phyloP scores from a whole-genome alignment of 2,888 invertebrate genomes.

The Dryomyza anilis region DNA sequence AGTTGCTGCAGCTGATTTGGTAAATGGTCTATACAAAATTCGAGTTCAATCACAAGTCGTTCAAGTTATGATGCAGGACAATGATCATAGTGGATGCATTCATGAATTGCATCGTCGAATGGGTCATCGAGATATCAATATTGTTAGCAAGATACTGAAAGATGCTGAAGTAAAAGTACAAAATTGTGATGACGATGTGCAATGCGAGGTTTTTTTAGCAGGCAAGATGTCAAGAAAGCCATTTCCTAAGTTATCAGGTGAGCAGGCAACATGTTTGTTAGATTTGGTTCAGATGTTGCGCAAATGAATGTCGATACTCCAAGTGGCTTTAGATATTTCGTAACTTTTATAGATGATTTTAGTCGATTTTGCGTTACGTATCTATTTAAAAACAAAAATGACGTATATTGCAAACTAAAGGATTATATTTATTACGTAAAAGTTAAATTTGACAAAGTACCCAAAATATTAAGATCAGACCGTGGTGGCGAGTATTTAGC shows the following conservation, averaged over 20 bases:
- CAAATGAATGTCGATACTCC: background rate
- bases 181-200: background rate
- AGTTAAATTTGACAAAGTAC: too few species aligned
- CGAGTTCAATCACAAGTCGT: too few species aligned
- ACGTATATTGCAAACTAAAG: too few species aligned
- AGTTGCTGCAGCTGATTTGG: too few species aligned
- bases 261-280: conserved; percentile 3
- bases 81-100: too few species aligned
- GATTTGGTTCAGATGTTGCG: conserved; percentile 2
- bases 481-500: too few species aligned
- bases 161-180: conserved; percentile 3
- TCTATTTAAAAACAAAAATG: too few species aligned
- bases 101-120: too few species aligned
- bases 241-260: conserved; percentile 17
- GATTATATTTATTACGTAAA: too few species aligned
- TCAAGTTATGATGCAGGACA: too few species aligned
- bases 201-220: conserved; percentile 11
- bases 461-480: too few species aligned
- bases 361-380: too few species aligned
- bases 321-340: background rate
- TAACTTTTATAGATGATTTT: background rate
- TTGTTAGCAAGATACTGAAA: conserved; percentile 6
- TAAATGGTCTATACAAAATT: background rate
- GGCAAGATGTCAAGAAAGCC: conserved; percentile 18
- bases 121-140: conserved; percentile 19